Evolutionary conservation across 2,797 vertebrate genomes (phyloP).

Genomic region (Parotocinclus haroldoi): DNA sequence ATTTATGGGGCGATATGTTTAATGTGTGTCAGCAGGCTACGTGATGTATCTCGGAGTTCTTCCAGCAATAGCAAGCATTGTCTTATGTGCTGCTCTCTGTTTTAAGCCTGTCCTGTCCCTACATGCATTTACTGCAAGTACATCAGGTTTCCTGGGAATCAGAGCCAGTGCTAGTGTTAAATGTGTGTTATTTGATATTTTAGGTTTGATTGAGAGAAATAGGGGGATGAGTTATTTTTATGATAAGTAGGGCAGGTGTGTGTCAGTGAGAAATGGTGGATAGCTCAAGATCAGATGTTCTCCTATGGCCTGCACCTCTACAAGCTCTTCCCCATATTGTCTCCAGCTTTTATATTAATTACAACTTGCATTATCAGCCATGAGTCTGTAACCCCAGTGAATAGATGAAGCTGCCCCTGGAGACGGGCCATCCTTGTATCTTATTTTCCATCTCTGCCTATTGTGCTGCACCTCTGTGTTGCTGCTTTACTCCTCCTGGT

Average conservation of each 20-base stretch:
- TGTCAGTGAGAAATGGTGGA: conserved; percentile 85
- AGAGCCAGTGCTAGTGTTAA: conserved; percentile 78
- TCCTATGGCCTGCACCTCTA: conserved; percentile 83
- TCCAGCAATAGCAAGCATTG: conserved; percentile 41
- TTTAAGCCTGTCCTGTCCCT: conserved; percentile 20
- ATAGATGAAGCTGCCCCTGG: conserved; percentile 90
- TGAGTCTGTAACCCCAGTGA: conserved; percentile 90
- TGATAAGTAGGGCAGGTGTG: conserved; percentile 77
- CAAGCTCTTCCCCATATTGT: conserved; percentile 87
- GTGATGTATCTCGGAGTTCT: conserved; percentile 53
- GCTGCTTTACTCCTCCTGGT: conserved; percentile 75
- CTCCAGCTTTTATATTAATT: conserved; percentile 99
- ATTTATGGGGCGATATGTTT: conserved; percentile 65
- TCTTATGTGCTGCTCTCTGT: conserved; percentile 18
- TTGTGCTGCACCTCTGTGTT: conserved; percentile 66
- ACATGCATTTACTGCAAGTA: conserved; percentile 37
- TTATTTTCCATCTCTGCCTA: conserved; percentile 87
- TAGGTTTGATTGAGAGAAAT: conserved; percentile 60
- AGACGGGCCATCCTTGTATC: conserved; percentile 88
- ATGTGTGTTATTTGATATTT: conserved; percentile 84
- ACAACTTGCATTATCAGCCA: conserved; percentile 98
- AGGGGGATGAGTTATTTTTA: conserved; percentile 68
- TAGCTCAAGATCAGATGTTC: conserved; percentile 70
- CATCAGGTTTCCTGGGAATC: conserved; percentile 71
- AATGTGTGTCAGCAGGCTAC: conserved; percentile 65